Percentiles rank a stretch among this genome's conserved stretches.
phyloP scores from a whole-genome alignment of 2,888 invertebrate genomes.

The Drosophila borealis region DNA sequence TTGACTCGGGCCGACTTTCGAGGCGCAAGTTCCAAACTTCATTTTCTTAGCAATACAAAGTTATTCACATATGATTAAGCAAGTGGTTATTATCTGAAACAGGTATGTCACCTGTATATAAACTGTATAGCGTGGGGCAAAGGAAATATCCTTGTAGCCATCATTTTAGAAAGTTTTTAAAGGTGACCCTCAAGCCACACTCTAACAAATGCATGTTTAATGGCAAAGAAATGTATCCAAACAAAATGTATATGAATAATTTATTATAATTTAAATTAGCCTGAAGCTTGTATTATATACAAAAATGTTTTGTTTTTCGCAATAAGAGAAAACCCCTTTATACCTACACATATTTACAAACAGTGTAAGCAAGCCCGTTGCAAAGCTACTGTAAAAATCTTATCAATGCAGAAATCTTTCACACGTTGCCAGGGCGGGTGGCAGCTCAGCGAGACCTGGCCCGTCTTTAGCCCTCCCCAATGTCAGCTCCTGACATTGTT shows the following conservation, averaged over 20 bases:
- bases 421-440: slow-evolving; percentile 17
- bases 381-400: slow-evolving; percentile 21
- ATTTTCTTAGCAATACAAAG: too few species aligned
- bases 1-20: too few species aligned
- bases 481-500: slow-evolving; percentile 23
- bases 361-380: slow-evolving; percentile 14
- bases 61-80: too few species aligned
- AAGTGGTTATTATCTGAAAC: too few species aligned
- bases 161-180: too few species aligned
- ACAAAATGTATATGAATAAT: background rate
- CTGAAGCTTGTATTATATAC: slow-evolving; percentile 1
- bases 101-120: too few species aligned
- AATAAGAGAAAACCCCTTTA: slow-evolving; percentile 3
- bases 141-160: too few species aligned
- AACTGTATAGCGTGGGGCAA: too few species aligned
- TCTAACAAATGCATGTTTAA: too few species aligned
- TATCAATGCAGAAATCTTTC: slow-evolving; percentile 15
- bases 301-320: slow-evolving; percentile 4
- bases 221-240: background rate
- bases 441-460: slow-evolving; percentile 8
- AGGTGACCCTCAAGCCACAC: too few species aligned
- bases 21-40: too few species aligned
- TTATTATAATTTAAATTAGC: slow-evolving; percentile 7
- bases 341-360: slow-evolving; percentile 33
- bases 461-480: slow-evolving; percentile 9